phyloP scores from a whole-genome alignment of 35 echinoderm and acorn worm species.

The Eucidaris tribuloides region DNA sequence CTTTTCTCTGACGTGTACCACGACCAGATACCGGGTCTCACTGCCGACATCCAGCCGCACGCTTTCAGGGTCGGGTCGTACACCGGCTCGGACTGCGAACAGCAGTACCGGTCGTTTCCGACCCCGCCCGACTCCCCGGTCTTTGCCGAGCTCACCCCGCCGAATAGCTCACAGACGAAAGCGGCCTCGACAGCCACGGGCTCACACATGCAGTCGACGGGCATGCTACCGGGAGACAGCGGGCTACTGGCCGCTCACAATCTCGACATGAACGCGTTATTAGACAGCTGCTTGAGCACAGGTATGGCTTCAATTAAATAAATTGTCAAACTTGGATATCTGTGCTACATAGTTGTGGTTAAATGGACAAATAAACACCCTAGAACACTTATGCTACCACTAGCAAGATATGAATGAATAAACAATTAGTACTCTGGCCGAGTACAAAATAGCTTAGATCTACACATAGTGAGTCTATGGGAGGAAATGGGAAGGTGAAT shows the following conservation, averaged over 20 bases:
- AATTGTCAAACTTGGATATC: too few species aligned
- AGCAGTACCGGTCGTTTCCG: slow-evolving; percentile 2
- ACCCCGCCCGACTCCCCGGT: slow-evolving; percentile 63
- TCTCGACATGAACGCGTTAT: background rate
- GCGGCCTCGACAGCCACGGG: background rate
- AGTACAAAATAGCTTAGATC: too few species aligned
- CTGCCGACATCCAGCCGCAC: background rate
- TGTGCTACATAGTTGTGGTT: too few species aligned
- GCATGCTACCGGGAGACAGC: background rate
- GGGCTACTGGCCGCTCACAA: background rate
- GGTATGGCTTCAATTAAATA: too few species aligned
- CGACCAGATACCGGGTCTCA: slow-evolving; percentile 25
- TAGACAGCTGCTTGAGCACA: too few species aligned
- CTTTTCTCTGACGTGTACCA: slow-evolving; percentile 25
- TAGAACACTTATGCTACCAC: too few species aligned
- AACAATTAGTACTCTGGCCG: too few species aligned
- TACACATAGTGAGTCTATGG: too few species aligned
- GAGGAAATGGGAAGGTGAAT: too few species aligned
- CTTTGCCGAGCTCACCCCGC: slow-evolving; percentile 53
- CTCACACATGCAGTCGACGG: background rate
- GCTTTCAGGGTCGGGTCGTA: slow-evolving; percentile 13
- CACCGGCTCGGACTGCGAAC: slow-evolving; percentile 7
- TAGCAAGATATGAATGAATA: too few species aligned
- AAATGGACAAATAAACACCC: too few species aligned
- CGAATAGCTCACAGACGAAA: background rate